These are phyloP conservation scores for Ametastegia equiseti DNA, from an alignment of 2,888 invertebrate genomes.

Conservation along the genomic window DNA sequence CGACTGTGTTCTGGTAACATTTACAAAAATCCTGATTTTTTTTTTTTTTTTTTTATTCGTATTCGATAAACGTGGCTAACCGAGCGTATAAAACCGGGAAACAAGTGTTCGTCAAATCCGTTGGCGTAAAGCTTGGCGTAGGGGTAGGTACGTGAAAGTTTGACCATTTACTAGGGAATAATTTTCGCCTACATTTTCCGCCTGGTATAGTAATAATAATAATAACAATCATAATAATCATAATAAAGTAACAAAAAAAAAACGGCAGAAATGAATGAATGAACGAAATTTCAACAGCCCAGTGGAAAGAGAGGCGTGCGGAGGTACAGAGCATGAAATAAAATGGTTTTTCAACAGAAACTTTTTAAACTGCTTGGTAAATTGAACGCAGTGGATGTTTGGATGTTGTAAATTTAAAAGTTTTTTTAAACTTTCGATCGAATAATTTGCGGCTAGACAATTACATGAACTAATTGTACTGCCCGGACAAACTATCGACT, in stretches of 20 bases:
- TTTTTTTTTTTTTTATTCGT: neutral
- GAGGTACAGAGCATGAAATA: neutral
- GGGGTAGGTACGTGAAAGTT: neutral
- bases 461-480: conserved; percentile 38
- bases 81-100: neutral
- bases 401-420: conserved; percentile 32
- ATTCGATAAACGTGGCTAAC: neutral
- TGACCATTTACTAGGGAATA: neutral
- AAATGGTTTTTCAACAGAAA: conserved; percentile 34
- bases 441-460: conserved; percentile 29
- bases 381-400: conserved; percentile 23
- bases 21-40: neutral
- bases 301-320: neutral
- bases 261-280: neutral
- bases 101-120: conserved; percentile 12
- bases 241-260: neutral
- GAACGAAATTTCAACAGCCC: conserved; percentile 5
- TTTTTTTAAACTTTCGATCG: conserved; percentile 11
- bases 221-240: too few species aligned
- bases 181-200: neutral
- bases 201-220: neutral
- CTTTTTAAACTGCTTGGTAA: neutral
- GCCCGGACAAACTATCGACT: neutral
- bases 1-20: neutral
- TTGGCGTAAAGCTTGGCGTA: neutral